Conservation (phyloP, 2,888 invertebrate genomes). For the Drosophila heteroneura region DNA sequence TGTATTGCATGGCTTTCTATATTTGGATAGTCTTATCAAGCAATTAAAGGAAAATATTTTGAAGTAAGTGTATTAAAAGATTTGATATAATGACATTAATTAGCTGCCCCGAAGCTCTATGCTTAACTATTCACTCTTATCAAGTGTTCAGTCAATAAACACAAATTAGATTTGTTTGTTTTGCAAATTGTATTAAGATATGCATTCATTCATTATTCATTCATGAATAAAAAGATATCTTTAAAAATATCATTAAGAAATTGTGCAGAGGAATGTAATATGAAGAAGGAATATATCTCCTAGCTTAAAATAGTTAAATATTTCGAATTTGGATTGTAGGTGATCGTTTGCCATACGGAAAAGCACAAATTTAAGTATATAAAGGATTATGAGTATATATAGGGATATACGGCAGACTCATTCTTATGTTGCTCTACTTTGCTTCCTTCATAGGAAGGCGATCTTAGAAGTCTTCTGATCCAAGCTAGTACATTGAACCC, state of each 20-base stretch:
- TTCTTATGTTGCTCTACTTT: too few species aligned
- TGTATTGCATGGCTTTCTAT: not conserved
- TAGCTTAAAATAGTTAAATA: too few species aligned
- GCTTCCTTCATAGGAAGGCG: too few species aligned
- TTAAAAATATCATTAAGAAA: not conserved
- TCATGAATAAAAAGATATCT: not conserved
- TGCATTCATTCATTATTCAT: not conserved
- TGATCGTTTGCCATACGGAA: too few species aligned
- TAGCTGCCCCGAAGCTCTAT: not conserved
- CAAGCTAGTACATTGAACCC: too few species aligned
- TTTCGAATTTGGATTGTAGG: too few species aligned
- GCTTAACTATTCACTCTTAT: not conserved
- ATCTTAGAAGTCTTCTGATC: too few species aligned
- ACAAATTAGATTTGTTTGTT: not conserved
- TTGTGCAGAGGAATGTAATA: too few species aligned
- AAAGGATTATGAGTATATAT: too few species aligned
- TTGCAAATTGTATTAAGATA: not conserved
- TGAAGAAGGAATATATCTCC: too few species aligned
- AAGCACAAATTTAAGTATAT: too few species aligned
- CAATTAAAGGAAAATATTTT: not conserved
- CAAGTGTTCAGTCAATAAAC: not conserved
- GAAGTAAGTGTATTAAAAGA: not conserved
- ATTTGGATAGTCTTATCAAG: not conserved
- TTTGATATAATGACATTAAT: slow-evolving; percentile 2
- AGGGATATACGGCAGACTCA: too few species aligned